Base-by-base conservation (phyloP, 2,113 vertebrate genomes). In the Willisornis vidua region DNA sequence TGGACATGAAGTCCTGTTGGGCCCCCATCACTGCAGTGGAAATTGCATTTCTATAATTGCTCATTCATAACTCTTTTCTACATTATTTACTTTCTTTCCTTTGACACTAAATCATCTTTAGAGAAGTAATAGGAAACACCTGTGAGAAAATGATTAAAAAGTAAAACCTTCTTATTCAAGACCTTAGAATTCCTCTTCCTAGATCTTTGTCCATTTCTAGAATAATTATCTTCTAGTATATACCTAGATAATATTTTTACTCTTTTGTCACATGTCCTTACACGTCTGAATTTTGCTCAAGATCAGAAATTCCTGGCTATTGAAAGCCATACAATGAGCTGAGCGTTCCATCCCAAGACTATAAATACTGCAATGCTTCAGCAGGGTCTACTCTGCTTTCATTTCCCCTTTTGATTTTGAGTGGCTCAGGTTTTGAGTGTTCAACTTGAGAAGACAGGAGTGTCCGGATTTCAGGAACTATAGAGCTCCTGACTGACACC, bases 1-100 rank as follows among this genome's bases (percentile, higher is more conserved):
- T 59, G 76, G 23, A 54, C 8, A 22, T 7, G 10, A 2, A 1
- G 12, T 24, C 11, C 6, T 0, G 0, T 1, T 45, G 63, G 39
- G 43, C 3, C 13, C 12, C 24, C 39, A 31, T 18, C 2, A 1
- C 15, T 51, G 48, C 3, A 0, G 13, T 43, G 62, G 41, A 37
- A 92, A 79, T 31, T 19, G 12, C 10, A 3, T 19, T 80, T 85
- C 54, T 63, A 2, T 35, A 58, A 52, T 41, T 71, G 22, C 14
- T 90, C 8, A 10, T n/a, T 86, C 29, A 3, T 25, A 75, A 67
- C 9, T 49, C 5, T 61, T 51, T 43, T 72, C 54, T 61, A 46
- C 22, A 13, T 37, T 71, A 15, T 83, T 88, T 71, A 39, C 12
- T 4, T 62, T 70, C 29, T 83, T 79, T 58, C 25, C 18, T 83